These are phyloP conservation scores for Cassiopea xamachana DNA, from an alignment of 30 jellyfish, hydroid and myxozoan genomes.

Conservation along the genomic window DNA sequence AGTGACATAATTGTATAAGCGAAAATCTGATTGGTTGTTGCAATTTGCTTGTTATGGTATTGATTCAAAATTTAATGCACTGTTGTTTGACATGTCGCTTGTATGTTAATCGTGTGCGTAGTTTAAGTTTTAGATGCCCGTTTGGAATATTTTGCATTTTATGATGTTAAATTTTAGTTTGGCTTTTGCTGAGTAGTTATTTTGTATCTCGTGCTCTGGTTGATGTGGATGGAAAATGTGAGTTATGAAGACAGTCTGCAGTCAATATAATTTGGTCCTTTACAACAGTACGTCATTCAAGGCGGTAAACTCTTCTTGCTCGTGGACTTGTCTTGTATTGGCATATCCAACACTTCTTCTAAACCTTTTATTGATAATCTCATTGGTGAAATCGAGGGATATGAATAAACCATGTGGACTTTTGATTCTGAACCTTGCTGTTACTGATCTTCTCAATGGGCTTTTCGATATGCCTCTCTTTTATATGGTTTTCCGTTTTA, in stretches of 20 bases:
- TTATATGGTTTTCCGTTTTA: neutral
- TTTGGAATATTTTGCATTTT: no score
- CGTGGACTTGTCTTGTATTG: neutral
- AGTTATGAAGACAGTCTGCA: neutral
- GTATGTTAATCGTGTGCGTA: no score
- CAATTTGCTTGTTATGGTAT: no score
- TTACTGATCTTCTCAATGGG: slow-evolving; percentile 46
- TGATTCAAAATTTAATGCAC: no score
- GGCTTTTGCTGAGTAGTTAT: no score
- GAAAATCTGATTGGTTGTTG: no score
- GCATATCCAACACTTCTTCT: slow-evolving; percentile 18
- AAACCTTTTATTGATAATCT: slow-evolving; percentile 6
- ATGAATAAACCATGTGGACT: slow-evolving; percentile 37
- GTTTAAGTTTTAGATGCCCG: no score
- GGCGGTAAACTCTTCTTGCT: slow-evolving; percentile 4
- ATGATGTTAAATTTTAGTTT: no score
- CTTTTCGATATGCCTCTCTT: slow-evolving; percentile 4
- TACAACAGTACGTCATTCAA: neutral
- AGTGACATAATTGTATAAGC: no score
- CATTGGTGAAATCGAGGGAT: slow-evolving; percentile 8
- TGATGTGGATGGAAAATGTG: neutral
- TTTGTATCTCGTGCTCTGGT: no score
- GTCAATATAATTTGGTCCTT: neutral
- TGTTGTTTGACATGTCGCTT: neutral
- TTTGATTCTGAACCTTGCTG: slow-evolving; percentile 31